Percentiles rank a stretch among this genome's conserved stretches.
Conservation (phyloP, 2,888 invertebrate genomes). For the Lasioglossum pauxillum region DNA sequence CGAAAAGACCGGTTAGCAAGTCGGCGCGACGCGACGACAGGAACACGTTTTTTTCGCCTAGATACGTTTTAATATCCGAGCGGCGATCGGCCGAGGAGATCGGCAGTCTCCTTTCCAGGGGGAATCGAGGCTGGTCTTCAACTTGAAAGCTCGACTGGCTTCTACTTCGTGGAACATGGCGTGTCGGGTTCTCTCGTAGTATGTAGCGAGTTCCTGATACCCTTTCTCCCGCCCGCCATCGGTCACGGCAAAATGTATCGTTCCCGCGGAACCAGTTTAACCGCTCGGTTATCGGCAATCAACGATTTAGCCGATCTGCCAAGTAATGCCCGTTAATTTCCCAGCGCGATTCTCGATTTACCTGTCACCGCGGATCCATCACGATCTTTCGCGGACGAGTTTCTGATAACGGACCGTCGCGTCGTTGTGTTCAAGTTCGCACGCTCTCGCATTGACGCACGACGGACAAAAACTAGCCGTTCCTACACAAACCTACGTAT, state of each 20-base stretch:
- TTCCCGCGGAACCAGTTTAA: conserved; percentile 39
- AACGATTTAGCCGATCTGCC: conserved; percentile 29
- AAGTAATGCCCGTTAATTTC: conserved; percentile 37
- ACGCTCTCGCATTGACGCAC: background rate
- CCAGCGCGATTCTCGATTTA: conserved; percentile 29
- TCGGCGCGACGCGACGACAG: background rate
- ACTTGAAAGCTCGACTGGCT: conserved; percentile 39
- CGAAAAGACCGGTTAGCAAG: conserved; percentile 22
- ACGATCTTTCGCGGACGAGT: background rate
- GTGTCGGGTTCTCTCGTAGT: conserved; percentile 53
- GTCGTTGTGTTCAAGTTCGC: conserved; percentile 6
- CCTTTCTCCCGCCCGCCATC: conserved; percentile 23
- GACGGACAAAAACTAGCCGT: conserved; percentile 1
- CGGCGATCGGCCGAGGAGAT: background rate
- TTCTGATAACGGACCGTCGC: background rate
- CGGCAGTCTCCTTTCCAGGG: conserved; percentile 26
- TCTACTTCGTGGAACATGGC: conserved; percentile 25
- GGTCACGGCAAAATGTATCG: conserved; percentile 20
- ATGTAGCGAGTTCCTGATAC: conserved; percentile 12
- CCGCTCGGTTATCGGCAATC: conserved; percentile 39
- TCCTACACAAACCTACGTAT: no score
- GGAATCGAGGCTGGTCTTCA: conserved; percentile 42
- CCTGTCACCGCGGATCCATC: conserved; percentile 4
- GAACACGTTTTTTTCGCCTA: conserved; percentile 39
- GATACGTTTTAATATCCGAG: conserved; percentile 27